Evolutionary conservation across 2,113 vertebrate species (phyloP).

Genomic region (Daphoenositta chrysoptera): DNA sequence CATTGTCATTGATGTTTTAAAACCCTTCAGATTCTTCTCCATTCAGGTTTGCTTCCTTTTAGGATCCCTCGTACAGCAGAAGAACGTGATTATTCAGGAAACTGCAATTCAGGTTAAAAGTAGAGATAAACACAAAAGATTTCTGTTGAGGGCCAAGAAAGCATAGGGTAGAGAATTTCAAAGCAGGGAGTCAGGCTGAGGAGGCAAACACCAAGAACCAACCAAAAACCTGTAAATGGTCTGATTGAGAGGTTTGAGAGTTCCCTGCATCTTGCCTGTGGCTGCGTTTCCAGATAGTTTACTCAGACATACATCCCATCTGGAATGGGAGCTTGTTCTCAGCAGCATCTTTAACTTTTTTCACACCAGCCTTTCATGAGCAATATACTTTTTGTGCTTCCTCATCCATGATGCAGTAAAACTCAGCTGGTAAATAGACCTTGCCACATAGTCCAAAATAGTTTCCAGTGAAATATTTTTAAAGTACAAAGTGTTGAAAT

Average conservation of each 20-base stretch:
- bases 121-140: neutral
- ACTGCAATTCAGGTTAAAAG: neutral
- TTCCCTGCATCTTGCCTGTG: neutral
- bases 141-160: neutral
- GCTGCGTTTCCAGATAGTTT: neutral
- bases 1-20: neutral
- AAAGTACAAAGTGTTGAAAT: neutral
- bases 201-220: neutral
- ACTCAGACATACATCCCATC: fast-evolving
- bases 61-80: neutral
- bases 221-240: neutral
- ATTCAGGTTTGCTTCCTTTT: neutral
- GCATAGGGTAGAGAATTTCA: neutral
- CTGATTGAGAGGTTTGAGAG: neutral
- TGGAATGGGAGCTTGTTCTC: neutral
- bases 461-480: fast-evolving
- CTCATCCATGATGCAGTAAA: neutral
- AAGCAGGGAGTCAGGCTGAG: neutral
- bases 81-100: neutral
- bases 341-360: neutral
- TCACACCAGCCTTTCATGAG: neutral
- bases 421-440: neutral
- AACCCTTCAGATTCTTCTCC: neutral
- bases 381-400: neutral
- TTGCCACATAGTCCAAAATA: neutral